Base-by-base conservation (phyloP, 1,140 invertebrate genomes). In the Dendrolimus kikuchii region DNA sequence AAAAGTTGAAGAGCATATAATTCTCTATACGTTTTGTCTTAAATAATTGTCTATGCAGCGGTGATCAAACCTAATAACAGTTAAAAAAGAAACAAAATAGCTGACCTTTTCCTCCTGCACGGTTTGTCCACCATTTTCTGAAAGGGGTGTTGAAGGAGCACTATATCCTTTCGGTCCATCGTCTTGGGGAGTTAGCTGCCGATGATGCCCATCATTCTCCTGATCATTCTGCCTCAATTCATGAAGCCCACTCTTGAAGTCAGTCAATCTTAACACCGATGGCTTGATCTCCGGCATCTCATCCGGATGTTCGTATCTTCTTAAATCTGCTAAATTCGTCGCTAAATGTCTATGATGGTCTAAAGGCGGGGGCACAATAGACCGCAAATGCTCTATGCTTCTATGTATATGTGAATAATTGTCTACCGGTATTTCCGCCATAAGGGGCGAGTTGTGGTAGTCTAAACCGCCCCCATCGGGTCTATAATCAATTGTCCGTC, bases 301-400 rank as follows among this genome's bases (percentile, higher is more conserved):
- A 59, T 87, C 80, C n/a, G 73, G 89, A 68, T 89, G 81, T 38
- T 88, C 87, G 62, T 88, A 88, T 57, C 87, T 79, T 59, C 87
- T 70, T 54, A 90, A 61, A 65, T 89, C 88, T 63, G 88, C 81
- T 65, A 88, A 67, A 52, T 87, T 86, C 6, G 79, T 71, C 53
- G 83, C 66, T 66, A 89, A 68, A 59, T 87, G 81, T 62, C 87
- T 81, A 53, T 89, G 86, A 6, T 80, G 82, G 53, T 88, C 86
- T 46, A 91, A 61, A 43, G 89, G 86, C 4, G 88, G 85, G 4
- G 90, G 85, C 42, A 91, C 89, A 64, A 91, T 86, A 8, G 89
- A 90, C 53, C 91, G 80, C 53, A 92, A 71, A 66, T 91, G 91
- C 64, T 92, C 91, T 70, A 92, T 92, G 66, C 91, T 92, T 56